These are phyloP conservation scores for Triplophysa bombifrons DNA, from an alignment of 2,797 vertebrate species.

Conservation along the genomic window DNA sequence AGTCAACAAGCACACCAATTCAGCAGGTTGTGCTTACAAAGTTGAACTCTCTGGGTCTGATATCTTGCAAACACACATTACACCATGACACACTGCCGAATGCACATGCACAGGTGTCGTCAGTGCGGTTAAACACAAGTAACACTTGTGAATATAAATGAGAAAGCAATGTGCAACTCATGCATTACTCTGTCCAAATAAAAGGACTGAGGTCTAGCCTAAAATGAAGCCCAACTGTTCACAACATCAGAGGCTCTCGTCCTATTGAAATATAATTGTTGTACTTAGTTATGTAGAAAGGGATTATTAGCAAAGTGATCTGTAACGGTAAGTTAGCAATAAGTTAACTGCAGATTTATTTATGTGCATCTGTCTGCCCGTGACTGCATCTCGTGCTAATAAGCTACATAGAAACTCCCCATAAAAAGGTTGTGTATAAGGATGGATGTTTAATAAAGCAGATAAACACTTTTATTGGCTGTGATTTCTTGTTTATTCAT, in stretches of 20 bases:
- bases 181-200: background rate
- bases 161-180: background rate
- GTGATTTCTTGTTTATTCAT: too few relatives aligned
- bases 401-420: background rate
- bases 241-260: background rate
- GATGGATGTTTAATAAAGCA: background rate
- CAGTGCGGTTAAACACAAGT: background rate
- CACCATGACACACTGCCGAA: conserved; percentile 24
- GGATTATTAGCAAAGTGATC: background rate
- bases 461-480: too few relatives aligned
- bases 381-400: background rate
- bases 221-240: conserved; percentile 1
- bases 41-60: conserved; percentile 13
- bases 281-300: conserved; percentile 23
- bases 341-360: background rate
- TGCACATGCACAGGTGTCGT: background rate
- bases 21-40: conserved; percentile 2
- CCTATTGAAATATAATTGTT: background rate
- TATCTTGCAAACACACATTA: conserved; percentile 1
- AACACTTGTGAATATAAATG: background rate
- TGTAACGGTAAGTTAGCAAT: background rate
- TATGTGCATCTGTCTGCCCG: background rate
- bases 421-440: background rate
- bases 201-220: conserved; percentile 17
- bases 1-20: background rate